Evolutionary conservation across 2,888 invertebrate species (phyloP).

Genomic region (Drosophila robusta): DNA sequence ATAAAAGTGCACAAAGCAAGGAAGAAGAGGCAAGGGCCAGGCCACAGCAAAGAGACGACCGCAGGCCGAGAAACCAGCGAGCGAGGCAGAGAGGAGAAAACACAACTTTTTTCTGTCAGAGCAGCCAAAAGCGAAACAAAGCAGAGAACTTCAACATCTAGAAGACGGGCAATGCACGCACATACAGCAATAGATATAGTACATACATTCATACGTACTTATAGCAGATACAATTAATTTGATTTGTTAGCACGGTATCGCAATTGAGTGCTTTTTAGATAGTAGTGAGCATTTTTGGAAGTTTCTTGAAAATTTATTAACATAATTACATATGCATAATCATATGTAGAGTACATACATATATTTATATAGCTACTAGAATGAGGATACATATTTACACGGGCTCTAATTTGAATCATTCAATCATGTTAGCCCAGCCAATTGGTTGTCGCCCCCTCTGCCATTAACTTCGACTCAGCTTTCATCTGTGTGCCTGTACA

Average conservation of each 20-base stretch:
- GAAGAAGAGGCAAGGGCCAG: conserved; percentile 50
- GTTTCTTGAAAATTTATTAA: conserved; percentile 1
- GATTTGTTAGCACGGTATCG: conserved; percentile 58
- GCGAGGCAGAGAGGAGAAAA: conserved; percentile 59
- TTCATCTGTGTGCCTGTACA: conserved; percentile 32
- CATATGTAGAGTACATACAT: neutral
- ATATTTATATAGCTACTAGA: too few species aligned
- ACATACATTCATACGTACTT: conserved; percentile 19
- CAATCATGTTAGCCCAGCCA: conserved; percentile 38
- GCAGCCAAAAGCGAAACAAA: conserved; percentile 60
- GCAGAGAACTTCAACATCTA: conserved; percentile 65
- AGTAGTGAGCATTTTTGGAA: conserved; percentile 6
- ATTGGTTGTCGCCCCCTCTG: conserved; percentile 29
- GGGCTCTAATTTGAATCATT: conserved; percentile 40
- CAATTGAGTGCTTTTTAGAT: conserved; percentile 28
- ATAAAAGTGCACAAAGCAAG: conserved; percentile 75
- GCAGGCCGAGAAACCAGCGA: conserved; percentile 41
- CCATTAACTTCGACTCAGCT: conserved; percentile 48
- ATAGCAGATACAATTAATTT: conserved; percentile 63
- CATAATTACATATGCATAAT: conserved; percentile 1
- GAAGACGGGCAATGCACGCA: conserved; percentile 70
- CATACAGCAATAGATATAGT: conserved; percentile 51
- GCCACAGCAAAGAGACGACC: conserved; percentile 43
- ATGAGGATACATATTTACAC: conserved; percentile 5
- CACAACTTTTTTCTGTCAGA: conserved; percentile 60